Base-by-base conservation (phyloP, 2,113 vertebrate species). In the Psephotus haematonotus region DNA sequence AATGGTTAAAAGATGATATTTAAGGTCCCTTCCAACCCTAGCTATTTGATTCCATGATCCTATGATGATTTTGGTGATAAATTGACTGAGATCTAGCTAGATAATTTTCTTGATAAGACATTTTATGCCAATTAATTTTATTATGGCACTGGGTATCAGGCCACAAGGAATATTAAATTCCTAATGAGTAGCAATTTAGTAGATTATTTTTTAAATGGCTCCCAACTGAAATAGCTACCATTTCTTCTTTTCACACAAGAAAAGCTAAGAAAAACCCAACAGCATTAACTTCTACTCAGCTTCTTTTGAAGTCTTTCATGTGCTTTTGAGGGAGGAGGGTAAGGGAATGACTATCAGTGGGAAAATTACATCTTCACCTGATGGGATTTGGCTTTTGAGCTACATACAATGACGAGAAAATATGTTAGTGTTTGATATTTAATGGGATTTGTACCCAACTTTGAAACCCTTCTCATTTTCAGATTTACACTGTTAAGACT, bases 41-140 rank as follows among this genome's bases (percentile, higher is more conserved):
- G 20, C 55, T n/a, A 8, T 10, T n/a, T 59, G 33, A 10, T 59
- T 59, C 20, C 33, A n/a, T 59, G 55, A 59, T n/a, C 33, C 20
- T n/a, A 23, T 59, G 55, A n/a, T 57, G 33, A 55, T 72, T 84
- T 80, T 31, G 31, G 4, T 79, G 28, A 17, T 24, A 75, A 84
- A 91, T 59, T 29, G 3, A 24, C 24, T 77, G 28, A 52, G 14
- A 46, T 31, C 5, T 74, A 62, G 33, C 5, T 59, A 49, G 18
- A 9, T 41, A 29, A 37, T 37, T 47, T 3, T 65, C 15, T 3
- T 72, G 49, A 41, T 55, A 0, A 0, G 43, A 59, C 55, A n/a
- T n/a, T 57, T n/a, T n/a, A 57, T 57, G n/a, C 31, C 31, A n/a
- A n/a, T 57, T 75, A 9, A 41, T 85, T 79, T 84, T 76, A 9